Conservation (phyloP, 2,113 vertebrate species). For the Dasyprocta punctata region DNA sequence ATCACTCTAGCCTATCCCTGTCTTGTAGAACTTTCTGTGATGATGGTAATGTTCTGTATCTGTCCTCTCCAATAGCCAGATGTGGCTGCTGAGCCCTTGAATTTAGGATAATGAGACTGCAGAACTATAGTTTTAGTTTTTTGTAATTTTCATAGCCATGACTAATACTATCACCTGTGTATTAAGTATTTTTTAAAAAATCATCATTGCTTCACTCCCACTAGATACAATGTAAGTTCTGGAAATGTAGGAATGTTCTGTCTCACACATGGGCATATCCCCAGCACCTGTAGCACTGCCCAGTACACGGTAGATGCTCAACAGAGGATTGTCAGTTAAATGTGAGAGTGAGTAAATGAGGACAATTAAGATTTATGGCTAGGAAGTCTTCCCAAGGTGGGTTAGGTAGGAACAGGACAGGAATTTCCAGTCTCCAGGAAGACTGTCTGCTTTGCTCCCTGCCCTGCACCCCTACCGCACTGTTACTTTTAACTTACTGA, state of each 20-base stretch:
- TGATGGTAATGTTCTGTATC: neutral
- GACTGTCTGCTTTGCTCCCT: neutral
- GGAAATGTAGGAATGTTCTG: neutral
- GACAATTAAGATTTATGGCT: neutral
- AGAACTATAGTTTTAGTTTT: neutral
- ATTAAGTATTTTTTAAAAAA: neutral
- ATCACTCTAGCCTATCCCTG: neutral
- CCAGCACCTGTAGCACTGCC: neutral
- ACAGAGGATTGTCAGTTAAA: neutral
- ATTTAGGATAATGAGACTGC: neutral
- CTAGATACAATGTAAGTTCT: neutral
- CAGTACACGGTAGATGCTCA: neutral
- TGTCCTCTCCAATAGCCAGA: neutral
- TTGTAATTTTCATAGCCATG: neutral
- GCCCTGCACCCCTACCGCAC: neutral
- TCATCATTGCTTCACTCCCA: neutral
- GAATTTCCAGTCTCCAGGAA: neutral
- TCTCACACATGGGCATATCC: neutral
- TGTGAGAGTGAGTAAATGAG: slow-evolving; percentile 24
- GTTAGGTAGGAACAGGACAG: neutral
- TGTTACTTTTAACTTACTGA: neutral
- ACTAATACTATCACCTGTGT: neutral
- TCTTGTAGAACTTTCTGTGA: neutral
- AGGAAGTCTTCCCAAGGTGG: neutral
- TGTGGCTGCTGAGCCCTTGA: neutral